Conservation (phyloP, 2,888 invertebrate genomes). For the Trichogramma evanescens region DNA sequence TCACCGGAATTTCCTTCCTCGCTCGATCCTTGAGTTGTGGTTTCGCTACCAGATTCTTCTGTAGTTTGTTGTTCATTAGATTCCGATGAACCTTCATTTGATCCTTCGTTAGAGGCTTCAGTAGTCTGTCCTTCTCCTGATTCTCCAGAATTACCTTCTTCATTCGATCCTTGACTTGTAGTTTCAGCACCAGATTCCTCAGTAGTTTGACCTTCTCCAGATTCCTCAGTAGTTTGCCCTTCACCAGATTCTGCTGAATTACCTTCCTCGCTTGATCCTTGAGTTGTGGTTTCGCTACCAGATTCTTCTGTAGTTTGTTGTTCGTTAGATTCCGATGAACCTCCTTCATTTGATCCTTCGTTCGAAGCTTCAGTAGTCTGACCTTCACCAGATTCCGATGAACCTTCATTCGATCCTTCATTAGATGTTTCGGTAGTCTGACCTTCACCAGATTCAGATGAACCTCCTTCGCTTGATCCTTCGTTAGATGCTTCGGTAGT, state of each 20-base stretch:
- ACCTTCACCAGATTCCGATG: not conserved
- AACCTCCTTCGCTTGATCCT: not conserved
- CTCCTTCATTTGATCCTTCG: not conserved
- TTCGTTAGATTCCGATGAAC: not conserved
- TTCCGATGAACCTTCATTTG: not conserved
- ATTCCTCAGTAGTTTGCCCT: conserved; percentile 1
- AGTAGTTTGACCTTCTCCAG: not conserved
- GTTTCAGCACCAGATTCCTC: not conserved
- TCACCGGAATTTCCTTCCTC: not conserved
- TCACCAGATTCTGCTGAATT: not conserved
- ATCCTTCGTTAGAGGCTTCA: not conserved
- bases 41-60: not conserved
- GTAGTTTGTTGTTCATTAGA: not conserved
- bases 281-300: not conserved
- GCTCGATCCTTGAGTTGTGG: not conserved
- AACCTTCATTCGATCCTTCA: not conserved
- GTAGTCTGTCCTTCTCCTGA: not conserved
- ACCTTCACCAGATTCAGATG: not conserved
- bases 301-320: not conserved
- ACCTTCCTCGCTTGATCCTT: not conserved
- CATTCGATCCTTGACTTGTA: not conserved
- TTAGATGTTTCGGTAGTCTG: not conserved
- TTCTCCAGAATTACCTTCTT: not conserved
- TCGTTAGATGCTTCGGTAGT: not conserved
- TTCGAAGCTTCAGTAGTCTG: not conserved